A percentile compares a stretch with the other conserved stretches of the same genome.
These are phyloP conservation scores for Hippocampus guttulatus DNA, from an alignment of 2,113 vertebrate genomes.

Conservation along the genomic window DNA sequence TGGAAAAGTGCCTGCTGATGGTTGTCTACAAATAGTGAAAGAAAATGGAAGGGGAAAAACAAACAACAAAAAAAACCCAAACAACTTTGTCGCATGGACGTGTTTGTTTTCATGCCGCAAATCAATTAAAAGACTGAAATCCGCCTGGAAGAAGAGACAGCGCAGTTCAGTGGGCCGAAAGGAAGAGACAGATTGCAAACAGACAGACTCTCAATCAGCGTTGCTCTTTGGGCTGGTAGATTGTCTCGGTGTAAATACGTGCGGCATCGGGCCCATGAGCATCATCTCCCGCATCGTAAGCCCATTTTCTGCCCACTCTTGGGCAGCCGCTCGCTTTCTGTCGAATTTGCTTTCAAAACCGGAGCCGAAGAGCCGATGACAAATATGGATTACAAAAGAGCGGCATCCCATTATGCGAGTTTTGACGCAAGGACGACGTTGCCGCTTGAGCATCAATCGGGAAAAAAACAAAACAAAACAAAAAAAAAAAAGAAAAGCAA, in stretches of 20 bases:
- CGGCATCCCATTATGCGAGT: background rate
- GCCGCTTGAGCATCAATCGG: background rate
- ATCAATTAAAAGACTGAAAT: slow-evolving; percentile 58
- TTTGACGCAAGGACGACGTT: background rate
- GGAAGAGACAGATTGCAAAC: slow-evolving; percentile 59
- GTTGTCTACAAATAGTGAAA: background rate
- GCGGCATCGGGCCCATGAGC: slow-evolving; percentile 36
- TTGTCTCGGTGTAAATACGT: slow-evolving; percentile 29
- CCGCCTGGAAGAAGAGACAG: slow-evolving; percentile 35
- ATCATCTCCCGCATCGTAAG: slow-evolving; percentile 29
- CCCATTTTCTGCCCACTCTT: slow-evolving; percentile 43
- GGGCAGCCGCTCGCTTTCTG: slow-evolving; percentile 38
- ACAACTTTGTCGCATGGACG: slow-evolving; percentile 31
- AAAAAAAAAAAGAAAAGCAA: too few relatives aligned
- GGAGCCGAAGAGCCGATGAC: slow-evolving; percentile 9
- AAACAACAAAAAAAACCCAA: background rate
- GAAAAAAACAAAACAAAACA: background rate
- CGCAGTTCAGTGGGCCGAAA: slow-evolving; percentile 45
- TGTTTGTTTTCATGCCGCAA: slow-evolving; percentile 43
- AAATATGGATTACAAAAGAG: slow-evolving; percentile 13
- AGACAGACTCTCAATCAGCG: slow-evolving; percentile 51
- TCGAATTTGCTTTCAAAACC: slow-evolving; percentile 25
- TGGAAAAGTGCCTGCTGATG: background rate
- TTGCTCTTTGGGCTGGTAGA: slow-evolving; percentile 52
- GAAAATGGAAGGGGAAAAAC: background rate